Evolutionary conservation across 1,140 invertebrate genomes (phyloP), one percentile per base, ranked within the genome.

Genomic region (Drosophila truncata): DNA sequence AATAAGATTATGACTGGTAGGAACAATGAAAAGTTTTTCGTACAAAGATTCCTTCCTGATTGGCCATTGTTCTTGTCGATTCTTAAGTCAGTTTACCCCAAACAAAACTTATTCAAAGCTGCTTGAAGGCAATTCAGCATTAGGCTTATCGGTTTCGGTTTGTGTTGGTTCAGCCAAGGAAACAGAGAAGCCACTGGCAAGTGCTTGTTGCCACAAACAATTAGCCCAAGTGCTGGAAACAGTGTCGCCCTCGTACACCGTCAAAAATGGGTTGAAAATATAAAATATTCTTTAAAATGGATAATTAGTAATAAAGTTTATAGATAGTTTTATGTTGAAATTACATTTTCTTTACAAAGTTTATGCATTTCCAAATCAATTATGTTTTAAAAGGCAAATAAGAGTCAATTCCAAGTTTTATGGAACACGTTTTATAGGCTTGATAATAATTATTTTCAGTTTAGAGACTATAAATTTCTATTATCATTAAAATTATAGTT

Each of bases 151-250:
- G 37, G 47, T 44, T 29, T 70, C 23, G 63, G 37, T 42, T 66
- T 37, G 52, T 25, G 23, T 37, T 9, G 52, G 52, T 35, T 54
- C 18, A 23, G 66, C 62, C 66, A 70, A 69, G 62, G 64, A 69
- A 66, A 39, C 25, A 10, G 13, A 63, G 44, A 52, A 39, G 75
- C 49, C 80, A 83, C 50, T 35, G 60, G 14, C 69, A 52, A 69
- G 44, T 50, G 80, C 25, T 60, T 74, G 67, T 74, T 83, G 83
- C 72, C 80, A 39, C 84, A 71, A 83, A 67, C 84, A 87, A 87
- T 87, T 87, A 87, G 85, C 80, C 80, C 75, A 83, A 87, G 83
- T 87, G 82, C 66, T 80, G 62, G 64, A 47, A 47, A 60, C 50
- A 64, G 16, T 47, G 33, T 77, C 35, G 65, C 37, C 20, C 31